phyloP scores from a whole-genome alignment of 2,113 vertebrate genomes.

The Nibea coibor region DNA sequence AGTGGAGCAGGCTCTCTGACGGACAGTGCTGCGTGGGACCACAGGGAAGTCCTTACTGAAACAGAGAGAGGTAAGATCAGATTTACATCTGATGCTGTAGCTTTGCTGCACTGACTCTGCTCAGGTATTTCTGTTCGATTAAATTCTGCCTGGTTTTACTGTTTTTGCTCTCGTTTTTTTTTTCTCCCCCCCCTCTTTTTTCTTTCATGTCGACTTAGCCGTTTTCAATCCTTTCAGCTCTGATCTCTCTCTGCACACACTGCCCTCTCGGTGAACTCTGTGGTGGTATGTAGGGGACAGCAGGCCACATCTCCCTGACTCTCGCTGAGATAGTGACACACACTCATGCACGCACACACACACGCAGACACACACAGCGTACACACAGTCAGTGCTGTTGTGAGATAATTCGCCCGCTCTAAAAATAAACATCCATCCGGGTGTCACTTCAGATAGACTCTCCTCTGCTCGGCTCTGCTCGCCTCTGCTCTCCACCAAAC shows the following conservation, averaged over 20 bases:
- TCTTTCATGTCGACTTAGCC: conserved; percentile 53
- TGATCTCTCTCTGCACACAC: conserved; percentile 63
- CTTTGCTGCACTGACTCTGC: neutral
- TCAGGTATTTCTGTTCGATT: conserved; percentile 8
- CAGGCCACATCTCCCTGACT: conserved; percentile 73
- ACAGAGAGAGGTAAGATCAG: conserved; percentile 1
- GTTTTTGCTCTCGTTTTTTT: neutral
- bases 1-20: conserved; percentile 89
- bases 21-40: conserved; percentile 91
- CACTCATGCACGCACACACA: conserved; percentile 14
- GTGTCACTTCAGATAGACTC: conserved; percentile 81
- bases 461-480: conserved; percentile 41
- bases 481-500: conserved; percentile 37
- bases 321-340: conserved; percentile 64
- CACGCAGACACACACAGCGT: neutral
- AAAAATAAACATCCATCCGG: conserved; percentile 81
- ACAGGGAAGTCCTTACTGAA: conserved; percentile 94
- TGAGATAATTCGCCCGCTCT: conserved; percentile 78
- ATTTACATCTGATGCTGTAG: conserved; percentile 1
- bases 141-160: conserved; percentile 8
- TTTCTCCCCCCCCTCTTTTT: neutral
- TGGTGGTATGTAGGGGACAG: conserved; percentile 76
- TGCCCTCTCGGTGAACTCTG: conserved; percentile 79
- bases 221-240: conserved; percentile 66
- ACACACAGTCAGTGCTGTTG: conserved; percentile 57